phyloP scores from a whole-genome alignment of 2,113 vertebrate genomes.

The Scopus umbretta region DNA sequence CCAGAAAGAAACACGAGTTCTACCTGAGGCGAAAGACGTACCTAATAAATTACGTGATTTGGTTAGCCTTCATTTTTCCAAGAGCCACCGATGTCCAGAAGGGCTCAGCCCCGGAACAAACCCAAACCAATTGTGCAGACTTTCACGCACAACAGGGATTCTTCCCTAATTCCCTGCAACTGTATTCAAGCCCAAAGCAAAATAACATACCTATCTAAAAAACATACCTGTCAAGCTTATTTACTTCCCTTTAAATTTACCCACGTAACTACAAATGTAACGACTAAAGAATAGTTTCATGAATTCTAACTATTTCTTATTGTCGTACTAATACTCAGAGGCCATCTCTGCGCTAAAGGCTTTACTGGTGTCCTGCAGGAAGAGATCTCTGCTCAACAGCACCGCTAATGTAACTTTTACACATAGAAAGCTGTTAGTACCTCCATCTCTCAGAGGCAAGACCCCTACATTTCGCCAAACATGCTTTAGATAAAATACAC shows the following conservation, averaged over 20 bases:
- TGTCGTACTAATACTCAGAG: neutral
- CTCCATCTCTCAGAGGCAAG: neutral
- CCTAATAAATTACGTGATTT: neutral
- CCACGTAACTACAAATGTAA: neutral
- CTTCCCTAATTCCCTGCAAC: neutral
- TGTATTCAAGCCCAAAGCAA: neutral
- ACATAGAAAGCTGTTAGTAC: neutral
- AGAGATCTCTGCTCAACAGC: neutral
- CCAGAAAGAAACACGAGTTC: neutral
- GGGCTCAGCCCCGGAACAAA: neutral
- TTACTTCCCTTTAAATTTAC: neutral
- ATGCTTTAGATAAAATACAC: neutral
- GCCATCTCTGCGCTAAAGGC: neutral
- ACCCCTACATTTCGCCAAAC: neutral
- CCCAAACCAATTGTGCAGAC: neutral
- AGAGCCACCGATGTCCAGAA: neutral
- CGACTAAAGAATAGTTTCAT: rapidly evolving
- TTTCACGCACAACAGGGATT: neutral
- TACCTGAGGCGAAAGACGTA: neutral
- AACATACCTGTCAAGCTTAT: neutral
- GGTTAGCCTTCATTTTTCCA: neutral
- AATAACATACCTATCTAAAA: neutral
- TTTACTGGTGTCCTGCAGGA: neutral
- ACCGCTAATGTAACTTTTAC: neutral
- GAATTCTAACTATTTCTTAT: neutral